phyloP scores from a whole-genome alignment of 1,140 invertebrate genomes.

The Rhopalosiphum maidis region DNA sequence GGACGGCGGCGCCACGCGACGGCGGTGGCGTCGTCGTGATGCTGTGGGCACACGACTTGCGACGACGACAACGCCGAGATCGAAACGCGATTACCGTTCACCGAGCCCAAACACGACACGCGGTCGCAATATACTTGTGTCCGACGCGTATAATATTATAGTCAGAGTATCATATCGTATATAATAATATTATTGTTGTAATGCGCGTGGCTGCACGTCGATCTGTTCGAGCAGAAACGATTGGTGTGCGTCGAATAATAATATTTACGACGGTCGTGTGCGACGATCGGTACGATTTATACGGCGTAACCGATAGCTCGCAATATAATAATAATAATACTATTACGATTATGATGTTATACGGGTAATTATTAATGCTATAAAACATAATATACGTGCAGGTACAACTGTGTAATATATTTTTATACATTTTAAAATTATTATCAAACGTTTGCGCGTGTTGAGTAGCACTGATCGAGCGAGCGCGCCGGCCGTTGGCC shows the following conservation, averaged over 20 bases:
- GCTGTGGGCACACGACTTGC: constrained; percentile 1
- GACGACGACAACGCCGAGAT: neutral
- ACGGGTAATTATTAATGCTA: neutral
- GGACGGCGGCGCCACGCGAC: neutral
- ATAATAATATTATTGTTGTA: neutral
- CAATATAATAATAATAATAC: neutral
- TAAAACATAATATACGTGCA: too few relatives aligned
- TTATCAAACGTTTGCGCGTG: neutral
- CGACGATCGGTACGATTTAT: neutral
- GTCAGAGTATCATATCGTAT: too few relatives aligned
- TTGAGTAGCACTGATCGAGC: constrained; percentile 6
- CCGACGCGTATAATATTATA: too few relatives aligned
- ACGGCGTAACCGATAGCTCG: neutral
- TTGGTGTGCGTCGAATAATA: neutral
- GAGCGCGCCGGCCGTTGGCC: neutral
- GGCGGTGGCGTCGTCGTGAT: neutral
- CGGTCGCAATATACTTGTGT: too few relatives aligned
- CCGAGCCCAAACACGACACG: neutral
- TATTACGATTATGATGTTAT: neutral
- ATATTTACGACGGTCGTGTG: neutral
- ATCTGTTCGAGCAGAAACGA: neutral
- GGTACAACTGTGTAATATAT: neutral
- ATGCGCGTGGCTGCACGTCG: neutral
- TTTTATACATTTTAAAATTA: neutral
- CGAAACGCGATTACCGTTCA: neutral